Evolutionary conservation across 2,888 invertebrate genomes (phyloP), one percentile per base, ranked within the genome.

Genomic region (Podotricha telesiphe): DNA sequence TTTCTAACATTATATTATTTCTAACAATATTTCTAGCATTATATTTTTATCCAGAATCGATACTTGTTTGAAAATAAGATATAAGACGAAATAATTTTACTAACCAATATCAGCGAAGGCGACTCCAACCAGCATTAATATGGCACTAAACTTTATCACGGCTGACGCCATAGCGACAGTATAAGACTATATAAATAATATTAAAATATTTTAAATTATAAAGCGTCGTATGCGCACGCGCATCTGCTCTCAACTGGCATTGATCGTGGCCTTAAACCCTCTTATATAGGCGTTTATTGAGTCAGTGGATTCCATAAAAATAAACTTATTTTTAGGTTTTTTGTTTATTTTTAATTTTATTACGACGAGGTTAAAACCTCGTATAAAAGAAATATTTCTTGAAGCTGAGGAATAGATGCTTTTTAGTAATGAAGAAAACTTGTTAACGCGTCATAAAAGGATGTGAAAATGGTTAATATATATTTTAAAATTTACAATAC

Each of bases 101-200:
- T 84, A 78, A 93, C 92, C 87, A 59, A 87, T 85, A 86, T 90
- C 89, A 67, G 87, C 92, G 62, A 80, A 77, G 77, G 84, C 84
- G 71, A 82, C 84, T 76, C 82, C 86, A 71, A 88, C 75, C 75
- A 92, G 80, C 83, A 91, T 78, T 73, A 92, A 81, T 83, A 93
- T 81, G 83, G 86, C 92, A 93, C 92, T 86, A 74, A 93, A 87
- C 86, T 85, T 90, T 69, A 91, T 83, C 85, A 91, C 88, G 82
- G 87, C 83, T 76, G 89, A 89, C 82, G 89, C 84, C 92, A 92
- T 91, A 68, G 77, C 76, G 82, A 78, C 82, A 76, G 73, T 73
- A 78, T 65, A 67, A 48, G 64, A 71, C 78, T 74, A 76, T 81
- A 78, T 71, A 74, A 77, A 76, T 76, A 79, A 77, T 75, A 78